These are phyloP conservation scores for Bubalus kerabau DNA, from an alignment of 2,113 vertebrate species.

Conservation along the genomic window DNA sequence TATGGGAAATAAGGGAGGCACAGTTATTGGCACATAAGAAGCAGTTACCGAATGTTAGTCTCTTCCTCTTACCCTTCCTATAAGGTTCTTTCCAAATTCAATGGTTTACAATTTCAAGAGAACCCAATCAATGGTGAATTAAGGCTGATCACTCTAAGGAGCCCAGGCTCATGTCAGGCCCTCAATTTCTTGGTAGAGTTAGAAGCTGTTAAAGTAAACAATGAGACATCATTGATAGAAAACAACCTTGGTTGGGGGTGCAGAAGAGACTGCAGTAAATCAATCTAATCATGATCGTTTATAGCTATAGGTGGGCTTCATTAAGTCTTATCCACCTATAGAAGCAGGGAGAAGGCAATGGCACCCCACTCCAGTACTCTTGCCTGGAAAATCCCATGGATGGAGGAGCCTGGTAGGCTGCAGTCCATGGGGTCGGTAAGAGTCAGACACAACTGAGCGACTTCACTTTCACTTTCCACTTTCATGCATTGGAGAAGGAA, in stretches of 20 bases:
- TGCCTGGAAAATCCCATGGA: no score
- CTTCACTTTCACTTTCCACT: no score
- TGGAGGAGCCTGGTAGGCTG: no score
- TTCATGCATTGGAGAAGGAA: no score
- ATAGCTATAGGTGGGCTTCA: background rate
- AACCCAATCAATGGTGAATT: background rate
- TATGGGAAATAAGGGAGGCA: background rate
- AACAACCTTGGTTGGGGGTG: background rate
- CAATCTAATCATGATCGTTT: background rate
- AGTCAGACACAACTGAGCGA: no score
- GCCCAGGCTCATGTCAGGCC: background rate
- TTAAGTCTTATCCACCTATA: background rate
- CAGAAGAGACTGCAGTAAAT: background rate
- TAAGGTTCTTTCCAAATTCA: background rate
- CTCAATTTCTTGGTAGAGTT: background rate
- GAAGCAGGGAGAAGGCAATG: background rate
- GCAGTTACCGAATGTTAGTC: background rate
- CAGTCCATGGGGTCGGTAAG: no score
- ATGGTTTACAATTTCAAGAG: background rate
- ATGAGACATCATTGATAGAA: background rate
- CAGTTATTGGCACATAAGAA: background rate
- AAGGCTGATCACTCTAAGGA: background rate
- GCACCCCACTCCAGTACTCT: no score
- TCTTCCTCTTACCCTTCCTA: background rate
- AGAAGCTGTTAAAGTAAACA: background rate